Base-by-base conservation (phyloP, 2,888 invertebrate species). In the Synanthedon andrenaeformis region DNA sequence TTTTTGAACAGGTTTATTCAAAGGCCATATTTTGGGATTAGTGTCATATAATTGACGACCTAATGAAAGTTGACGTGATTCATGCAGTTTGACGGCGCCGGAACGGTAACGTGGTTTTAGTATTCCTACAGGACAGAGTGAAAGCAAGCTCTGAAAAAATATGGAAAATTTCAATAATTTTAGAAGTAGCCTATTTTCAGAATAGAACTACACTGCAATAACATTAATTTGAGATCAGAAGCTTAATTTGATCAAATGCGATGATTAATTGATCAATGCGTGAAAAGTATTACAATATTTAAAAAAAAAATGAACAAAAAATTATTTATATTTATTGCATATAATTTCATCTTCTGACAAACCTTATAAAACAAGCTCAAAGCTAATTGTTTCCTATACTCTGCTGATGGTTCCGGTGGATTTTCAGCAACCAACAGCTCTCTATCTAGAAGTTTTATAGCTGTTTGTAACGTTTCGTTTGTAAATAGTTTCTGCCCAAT, bases 1-100 rank as follows among this genome's bases (percentile, higher is more conserved):
- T 75, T 93, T 94, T 0, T 89, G 82, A 19, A 92, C 72, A 0
- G 93, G 91, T 65, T 93, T 75, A 57, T 88, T 90, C 13, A 93
- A 62, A 0, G 93, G 93, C 89, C 91, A 93, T 14, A 89, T 61
- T 2, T 83, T 74, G 54, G 86, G 79, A 60, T 92, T 86, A 0
- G 90, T 91, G 48, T 90, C 89, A 64, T 82, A 93, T 53, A 83
- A 81, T 66, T 92, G 92, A 14, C 70, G 74, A 0, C 89, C 92
- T 2, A 79, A 80, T 0, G 92, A 92, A 1, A 92, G 66, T 1
- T 88, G 89, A 28, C 92, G 62, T 0, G 55, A 57, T 11, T 87
- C 53, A 76, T 90, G 65, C 3, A 79, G 51, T 12, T 69, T 69
- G 0, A 45, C 59, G 1, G 64, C 65, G 10, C 91, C 92, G 52